phyloP scores from a whole-genome alignment of 2,113 vertebrate species.

The Eidolon helvum region DNA sequence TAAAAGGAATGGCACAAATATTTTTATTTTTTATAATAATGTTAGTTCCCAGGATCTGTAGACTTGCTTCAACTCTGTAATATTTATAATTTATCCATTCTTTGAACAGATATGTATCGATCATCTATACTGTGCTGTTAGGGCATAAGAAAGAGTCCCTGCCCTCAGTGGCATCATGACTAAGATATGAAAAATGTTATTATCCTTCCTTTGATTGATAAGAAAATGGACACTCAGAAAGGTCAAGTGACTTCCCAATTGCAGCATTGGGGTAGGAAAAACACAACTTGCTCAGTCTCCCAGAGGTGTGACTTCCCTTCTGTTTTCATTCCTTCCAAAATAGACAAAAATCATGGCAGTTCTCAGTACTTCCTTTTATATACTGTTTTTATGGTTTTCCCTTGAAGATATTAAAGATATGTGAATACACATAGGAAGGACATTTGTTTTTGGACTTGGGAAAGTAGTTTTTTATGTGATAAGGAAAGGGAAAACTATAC shows the following conservation, averaged over 20 bases:
- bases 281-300: not conserved
- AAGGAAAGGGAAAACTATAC: not conserved
- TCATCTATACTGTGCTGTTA: not conserved
- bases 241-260: not conserved
- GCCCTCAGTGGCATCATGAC: not conserved
- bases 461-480: not conserved
- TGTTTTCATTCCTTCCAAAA: not conserved
- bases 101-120: not conserved
- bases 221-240: not conserved
- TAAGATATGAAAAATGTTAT: not conserved
- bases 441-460: conserved; percentile 4
- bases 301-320: not conserved
- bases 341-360: not conserved
- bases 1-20: not conserved
- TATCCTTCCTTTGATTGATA: not conserved
- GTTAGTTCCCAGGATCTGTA: not conserved
- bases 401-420: not conserved
- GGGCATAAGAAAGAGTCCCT: not conserved
- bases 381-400: not conserved
- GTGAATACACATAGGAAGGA: not conserved
- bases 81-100: conserved; percentile 22
- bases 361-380: not conserved
- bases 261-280: not conserved
- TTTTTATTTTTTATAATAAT: not conserved
- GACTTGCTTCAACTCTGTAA: not conserved